Evolutionary conservation across 2,113 vertebrate species (phyloP).

Genomic region (Chaenocephalus aceratus): DNA sequence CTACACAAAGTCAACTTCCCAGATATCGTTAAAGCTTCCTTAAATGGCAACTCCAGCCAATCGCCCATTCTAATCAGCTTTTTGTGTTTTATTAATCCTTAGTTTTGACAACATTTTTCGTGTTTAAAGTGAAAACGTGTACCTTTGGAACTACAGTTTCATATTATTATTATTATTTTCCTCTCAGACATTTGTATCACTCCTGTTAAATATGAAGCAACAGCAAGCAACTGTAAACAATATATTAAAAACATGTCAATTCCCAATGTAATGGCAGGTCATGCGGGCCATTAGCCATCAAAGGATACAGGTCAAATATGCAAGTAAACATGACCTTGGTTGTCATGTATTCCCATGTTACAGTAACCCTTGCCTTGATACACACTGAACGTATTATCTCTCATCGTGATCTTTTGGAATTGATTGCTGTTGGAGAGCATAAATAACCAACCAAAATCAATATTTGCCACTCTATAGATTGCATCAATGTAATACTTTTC

Average conservation of each 20-base stretch:
- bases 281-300: not conserved
- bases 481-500: not conserved
- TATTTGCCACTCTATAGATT: not conserved
- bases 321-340: not conserved
- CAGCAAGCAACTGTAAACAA: not conserved
- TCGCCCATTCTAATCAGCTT: too few relatives aligned
- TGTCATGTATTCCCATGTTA: not conserved
- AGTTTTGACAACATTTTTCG: too few relatives aligned
- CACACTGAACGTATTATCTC: not conserved
- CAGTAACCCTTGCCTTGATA: not conserved
- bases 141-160: too few relatives aligned
- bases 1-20: too few relatives aligned
- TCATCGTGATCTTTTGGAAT: constrained; percentile 4
- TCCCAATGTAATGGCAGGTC: not conserved
- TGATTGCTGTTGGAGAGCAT: not conserved
- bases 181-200: too few relatives aligned
- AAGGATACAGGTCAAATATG: too few relatives aligned
- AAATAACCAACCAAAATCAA: constrained; percentile 18
- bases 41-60: too few relatives aligned
- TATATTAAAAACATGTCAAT: not conserved
- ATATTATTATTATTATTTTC: too few relatives aligned
- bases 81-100: too few relatives aligned
- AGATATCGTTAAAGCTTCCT: too few relatives aligned
- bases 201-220: too few relatives aligned
- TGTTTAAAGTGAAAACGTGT: too few relatives aligned